Evolutionary conservation across 2,888 invertebrate species (phyloP), one percentile per base, ranked within the genome.

Genomic region (Torymus texanus): DNA sequence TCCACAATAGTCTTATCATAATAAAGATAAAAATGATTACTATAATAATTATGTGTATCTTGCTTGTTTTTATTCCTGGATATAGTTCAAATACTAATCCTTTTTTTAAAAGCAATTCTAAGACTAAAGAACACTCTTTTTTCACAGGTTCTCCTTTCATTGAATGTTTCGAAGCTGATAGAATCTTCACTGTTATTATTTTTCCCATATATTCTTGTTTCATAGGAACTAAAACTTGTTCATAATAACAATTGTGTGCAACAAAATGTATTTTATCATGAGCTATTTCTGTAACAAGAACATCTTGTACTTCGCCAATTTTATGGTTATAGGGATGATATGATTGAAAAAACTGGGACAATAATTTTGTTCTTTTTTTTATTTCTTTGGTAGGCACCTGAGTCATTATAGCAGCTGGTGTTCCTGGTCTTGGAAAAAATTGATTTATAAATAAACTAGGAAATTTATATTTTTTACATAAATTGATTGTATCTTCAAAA

Each of bases 401-500:
- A 3, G 92, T 91, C 95, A 99, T 95, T 82, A 94, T 93, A 0
- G 98, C 98, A 0, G 99, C 99, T 0, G 98, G 98, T 0, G 99
- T 99, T 2, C 98, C 98, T 0, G 98, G 97, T 16, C 99, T 91
- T 0, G 99, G 97, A 87, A 96, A 99, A 91, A 97, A 99, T 91
- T 99, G 99, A 91, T 99, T 99, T 86, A 99, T 99, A 90, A 98
- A 99, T 8, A 99, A 92, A 85, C 96, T 95, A 0, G 98, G 97
- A 90, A 99, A 99, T 84, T 94, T 93, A 90, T 98, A 96, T 88
- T 96, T 94, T 82, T 91, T 91, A 84, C 99, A 98, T 0, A 99
- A 91, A 0, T 91, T 88, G 92, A 98, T 91, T 0, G 98, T 98
- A 82, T 97, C 95, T 67, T 95, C 93, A 91, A 99, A 99, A 90